These are phyloP conservation scores for Mirza zaza DNA, from an alignment of 2,113 vertebrate genomes.

Conservation along the genomic window DNA sequence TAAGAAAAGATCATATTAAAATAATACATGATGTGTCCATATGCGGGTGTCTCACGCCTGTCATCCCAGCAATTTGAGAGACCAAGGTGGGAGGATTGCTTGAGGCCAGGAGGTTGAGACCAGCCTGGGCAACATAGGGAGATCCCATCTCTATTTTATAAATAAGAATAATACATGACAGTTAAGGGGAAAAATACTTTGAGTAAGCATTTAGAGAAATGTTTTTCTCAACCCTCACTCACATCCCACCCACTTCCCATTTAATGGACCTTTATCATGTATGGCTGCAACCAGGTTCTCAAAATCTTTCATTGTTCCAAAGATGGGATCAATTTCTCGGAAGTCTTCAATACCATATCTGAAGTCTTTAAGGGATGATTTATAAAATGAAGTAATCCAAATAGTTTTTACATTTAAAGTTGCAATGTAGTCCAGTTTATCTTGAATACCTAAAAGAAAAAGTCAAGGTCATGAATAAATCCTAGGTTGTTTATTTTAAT, in stretches of 20 bases:
- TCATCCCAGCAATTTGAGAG: not conserved
- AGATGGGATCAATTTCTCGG: slow-evolving; percentile 90
- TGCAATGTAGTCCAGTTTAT: slow-evolving; percentile 91
- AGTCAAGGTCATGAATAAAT: not conserved
- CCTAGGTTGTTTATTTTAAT: not conserved
- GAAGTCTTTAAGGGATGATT: slow-evolving; percentile 92
- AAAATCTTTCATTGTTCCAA: slow-evolving; percentile 96
- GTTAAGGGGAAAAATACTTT: not conserved
- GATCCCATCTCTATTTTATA: no score
- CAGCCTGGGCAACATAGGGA: not conserved
- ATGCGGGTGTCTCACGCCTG: not conserved
- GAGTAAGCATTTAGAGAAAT: not conserved
- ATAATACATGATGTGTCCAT: not conserved
- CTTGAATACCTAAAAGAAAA: slow-evolving; percentile 88
- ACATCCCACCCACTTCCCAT: not conserved
- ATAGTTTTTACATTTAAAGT: slow-evolving; percentile 92
- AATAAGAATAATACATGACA: not conserved
- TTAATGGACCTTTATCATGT: slow-evolving; percentile 90
- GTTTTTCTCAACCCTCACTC: no score
- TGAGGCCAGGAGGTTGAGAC: not conserved
- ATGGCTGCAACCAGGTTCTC: slow-evolving; percentile 91
- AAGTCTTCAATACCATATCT: slow-evolving; percentile 95
- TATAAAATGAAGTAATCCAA: slow-evolving; percentile 95
- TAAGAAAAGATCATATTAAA: not conserved
- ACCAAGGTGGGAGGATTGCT: not conserved